Evolutionary conservation across 2,113 vertebrate genomes (phyloP).

Genomic region (Mustela lutreola): DNA sequence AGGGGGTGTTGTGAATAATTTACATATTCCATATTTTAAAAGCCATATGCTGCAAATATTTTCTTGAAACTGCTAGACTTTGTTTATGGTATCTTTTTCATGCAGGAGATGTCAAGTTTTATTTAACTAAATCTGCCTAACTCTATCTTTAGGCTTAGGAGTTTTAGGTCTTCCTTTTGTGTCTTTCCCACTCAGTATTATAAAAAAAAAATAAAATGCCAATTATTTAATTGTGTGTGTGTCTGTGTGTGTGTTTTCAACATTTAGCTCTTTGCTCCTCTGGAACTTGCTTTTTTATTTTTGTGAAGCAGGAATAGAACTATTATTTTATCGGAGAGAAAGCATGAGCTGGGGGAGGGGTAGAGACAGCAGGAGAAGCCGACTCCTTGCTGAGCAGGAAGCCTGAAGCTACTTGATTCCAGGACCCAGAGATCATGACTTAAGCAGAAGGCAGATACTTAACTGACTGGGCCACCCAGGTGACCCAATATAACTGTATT

Average conservation of each 20-base stretch:
- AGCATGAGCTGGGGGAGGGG: background rate
- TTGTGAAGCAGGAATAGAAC: background rate
- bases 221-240: background rate
- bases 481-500: background rate
- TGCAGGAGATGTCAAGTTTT: background rate
- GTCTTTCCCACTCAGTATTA: background rate
- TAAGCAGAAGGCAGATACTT: background rate
- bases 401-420: background rate
- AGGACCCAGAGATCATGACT: background rate
- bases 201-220: background rate
- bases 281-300: background rate
- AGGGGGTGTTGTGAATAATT: background rate
- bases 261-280: background rate
- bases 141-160: background rate
- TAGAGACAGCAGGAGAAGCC: background rate
- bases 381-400: background rate
- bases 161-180: background rate
- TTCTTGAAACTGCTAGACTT: background rate
- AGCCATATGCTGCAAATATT: slow-evolving; percentile 29
- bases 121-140: background rate
- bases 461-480: background rate
- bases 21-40: slow-evolving; percentile 19
- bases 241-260: background rate
- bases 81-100: slow-evolving; percentile 27
- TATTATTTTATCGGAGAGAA: background rate